Percentiles rank a stretch among this genome's conserved stretches.
phyloP scores from a whole-genome alignment of 2,888 invertebrate genomes.

The Lepidonotus clava region DNA sequence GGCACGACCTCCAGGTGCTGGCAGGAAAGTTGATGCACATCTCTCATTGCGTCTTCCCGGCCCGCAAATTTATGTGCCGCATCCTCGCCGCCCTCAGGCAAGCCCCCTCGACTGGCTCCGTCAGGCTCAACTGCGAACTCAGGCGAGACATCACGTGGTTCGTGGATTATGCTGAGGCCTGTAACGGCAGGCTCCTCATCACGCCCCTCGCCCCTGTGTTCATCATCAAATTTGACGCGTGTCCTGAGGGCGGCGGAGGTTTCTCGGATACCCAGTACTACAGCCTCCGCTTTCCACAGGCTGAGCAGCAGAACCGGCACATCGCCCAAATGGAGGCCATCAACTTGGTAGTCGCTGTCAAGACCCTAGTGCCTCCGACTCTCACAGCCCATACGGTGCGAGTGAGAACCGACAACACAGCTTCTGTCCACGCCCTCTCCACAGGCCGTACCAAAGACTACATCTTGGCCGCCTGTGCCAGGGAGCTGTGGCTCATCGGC shows the following conservation, averaged over 20 bases:
- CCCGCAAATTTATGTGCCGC: neutral
- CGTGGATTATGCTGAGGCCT: too few relatives aligned
- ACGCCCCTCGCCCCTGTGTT: neutral
- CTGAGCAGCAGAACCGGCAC: neutral
- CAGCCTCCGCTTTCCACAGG: neutral
- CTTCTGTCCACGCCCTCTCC: neutral
- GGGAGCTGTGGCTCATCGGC: neutral
- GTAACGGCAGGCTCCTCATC: neutral
- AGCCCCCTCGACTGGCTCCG: neutral
- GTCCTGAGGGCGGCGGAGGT: neutral
- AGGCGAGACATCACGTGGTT: neutral
- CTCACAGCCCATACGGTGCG: neutral
- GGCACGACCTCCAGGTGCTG: neutral
- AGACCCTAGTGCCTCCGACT: neutral
- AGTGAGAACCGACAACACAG: neutral
- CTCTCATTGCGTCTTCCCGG: neutral
- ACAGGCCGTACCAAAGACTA: neutral
- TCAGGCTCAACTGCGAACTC: neutral
- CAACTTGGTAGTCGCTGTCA: neutral
- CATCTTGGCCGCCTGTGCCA: neutral
- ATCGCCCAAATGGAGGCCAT: neutral
- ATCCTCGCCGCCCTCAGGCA: neutral
- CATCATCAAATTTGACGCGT: neutral
- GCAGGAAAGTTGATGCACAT: neutral
- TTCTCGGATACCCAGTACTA: neutral